phyloP scores from a whole-genome alignment of 2,797 vertebrate species.

The Xenopus petersii region DNA sequence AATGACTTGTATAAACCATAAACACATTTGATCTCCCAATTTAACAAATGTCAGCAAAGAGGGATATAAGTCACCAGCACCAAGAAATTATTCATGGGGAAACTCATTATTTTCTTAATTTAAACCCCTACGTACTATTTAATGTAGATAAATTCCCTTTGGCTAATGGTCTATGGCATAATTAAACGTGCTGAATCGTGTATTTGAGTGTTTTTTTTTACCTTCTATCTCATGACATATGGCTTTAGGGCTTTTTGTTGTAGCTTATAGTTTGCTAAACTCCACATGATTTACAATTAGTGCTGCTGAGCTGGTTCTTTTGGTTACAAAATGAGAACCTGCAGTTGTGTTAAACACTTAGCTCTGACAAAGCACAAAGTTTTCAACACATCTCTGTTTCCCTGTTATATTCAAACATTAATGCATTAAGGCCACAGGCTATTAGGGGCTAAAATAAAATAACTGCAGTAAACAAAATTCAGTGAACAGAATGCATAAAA shows the following conservation, averaged over 20 bases:
- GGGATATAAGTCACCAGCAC: constrained; percentile 26
- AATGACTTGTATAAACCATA: constrained; percentile 28
- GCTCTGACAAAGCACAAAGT: background rate
- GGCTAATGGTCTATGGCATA: constrained; percentile 44
- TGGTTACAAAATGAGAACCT: constrained; percentile 23
- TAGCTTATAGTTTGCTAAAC: constrained; percentile 35
- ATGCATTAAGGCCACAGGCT: background rate
- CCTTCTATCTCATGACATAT: constrained; percentile 35
- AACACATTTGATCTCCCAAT: constrained; percentile 32
- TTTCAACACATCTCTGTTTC: background rate
- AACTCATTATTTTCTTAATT: constrained; percentile 47
- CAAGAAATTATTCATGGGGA: constrained; percentile 36
- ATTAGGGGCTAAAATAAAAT: background rate
- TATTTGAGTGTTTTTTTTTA: constrained; percentile 27
- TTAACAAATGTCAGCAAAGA: constrained; percentile 43
- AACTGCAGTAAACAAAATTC: background rate
- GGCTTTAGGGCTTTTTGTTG: constrained; percentile 33
- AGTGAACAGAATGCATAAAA: too few species aligned
- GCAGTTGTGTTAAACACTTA: background rate
- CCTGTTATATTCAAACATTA: background rate
- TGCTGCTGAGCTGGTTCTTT: constrained; percentile 31
- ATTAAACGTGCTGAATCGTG: constrained; percentile 39
- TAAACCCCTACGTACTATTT: constrained; percentile 43
- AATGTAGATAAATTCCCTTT: constrained; percentile 43
- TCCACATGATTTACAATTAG: constrained; percentile 42